Conservation (phyloP, 2,888 invertebrate species). For the Leptopilina myrica region DNA sequence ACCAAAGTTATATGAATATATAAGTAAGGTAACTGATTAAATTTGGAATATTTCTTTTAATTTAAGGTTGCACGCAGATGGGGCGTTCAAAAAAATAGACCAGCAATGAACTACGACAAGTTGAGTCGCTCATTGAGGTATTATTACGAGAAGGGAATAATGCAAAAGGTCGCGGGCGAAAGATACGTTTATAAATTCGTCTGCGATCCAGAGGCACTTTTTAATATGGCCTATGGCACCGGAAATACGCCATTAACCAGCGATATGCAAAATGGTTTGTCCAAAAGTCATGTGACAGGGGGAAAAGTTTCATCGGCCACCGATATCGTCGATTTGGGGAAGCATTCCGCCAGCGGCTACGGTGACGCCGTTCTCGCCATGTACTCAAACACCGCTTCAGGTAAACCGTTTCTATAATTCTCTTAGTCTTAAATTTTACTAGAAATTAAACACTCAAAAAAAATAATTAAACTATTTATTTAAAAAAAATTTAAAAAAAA, state of each 20-base stretch:
- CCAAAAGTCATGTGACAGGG: constrained; percentile 63
- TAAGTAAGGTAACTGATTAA: too few relatives aligned
- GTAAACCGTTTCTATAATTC: constrained; percentile 44
- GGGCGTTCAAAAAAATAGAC: constrained; percentile 97
- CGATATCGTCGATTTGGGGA: constrained; percentile 62
- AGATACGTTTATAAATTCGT: constrained; percentile 98
- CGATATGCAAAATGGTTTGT: constrained; percentile 62
- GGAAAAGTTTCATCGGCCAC: constrained; percentile 59
- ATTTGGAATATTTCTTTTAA: constrained; percentile 45
- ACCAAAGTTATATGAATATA: too few relatives aligned
- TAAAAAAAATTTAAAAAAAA: too few relatives aligned
- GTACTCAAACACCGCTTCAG: constrained; percentile 70
- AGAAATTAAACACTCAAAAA: too few relatives aligned
- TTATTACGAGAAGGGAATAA: constrained; percentile 98
- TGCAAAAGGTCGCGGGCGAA: constrained; percentile 98
- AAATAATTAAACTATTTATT: too few relatives aligned
- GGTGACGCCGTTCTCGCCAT: constrained; percentile 71
- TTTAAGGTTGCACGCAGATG: constrained; percentile 92
- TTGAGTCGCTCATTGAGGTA: constrained; percentile 95
- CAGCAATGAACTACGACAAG: constrained; percentile 99
- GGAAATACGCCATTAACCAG: constrained; percentile 61
- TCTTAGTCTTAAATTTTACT: background rate
- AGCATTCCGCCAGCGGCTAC: constrained; percentile 65
- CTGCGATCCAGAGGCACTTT: constrained; percentile 94
- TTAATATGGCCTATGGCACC: constrained; percentile 87